Evolutionary conservation across 2,888 invertebrate genomes (phyloP).

Genomic region (Agrochola lychnidis): DNA sequence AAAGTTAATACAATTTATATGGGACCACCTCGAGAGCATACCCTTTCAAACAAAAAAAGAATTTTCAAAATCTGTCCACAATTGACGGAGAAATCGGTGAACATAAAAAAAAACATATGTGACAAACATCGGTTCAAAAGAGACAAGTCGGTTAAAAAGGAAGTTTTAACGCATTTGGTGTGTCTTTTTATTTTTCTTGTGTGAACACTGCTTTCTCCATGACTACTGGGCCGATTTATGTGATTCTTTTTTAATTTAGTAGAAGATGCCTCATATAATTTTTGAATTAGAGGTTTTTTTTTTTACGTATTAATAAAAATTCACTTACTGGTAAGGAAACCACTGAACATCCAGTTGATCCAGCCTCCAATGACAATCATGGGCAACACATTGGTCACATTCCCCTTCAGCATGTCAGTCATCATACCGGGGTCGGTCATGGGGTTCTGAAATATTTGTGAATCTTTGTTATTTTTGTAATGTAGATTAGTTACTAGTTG

Average conservation of each 20-base stretch:
- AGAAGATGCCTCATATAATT: background rate
- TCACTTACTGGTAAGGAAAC: slow-evolving; percentile 98
- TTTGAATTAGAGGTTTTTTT: no score
- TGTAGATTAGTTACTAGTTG: background rate
- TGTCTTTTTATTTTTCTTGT: background rate
- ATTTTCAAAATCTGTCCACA: no score
- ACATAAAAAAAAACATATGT: no score
- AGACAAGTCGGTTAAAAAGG: no score
- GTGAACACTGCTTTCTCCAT: background rate
- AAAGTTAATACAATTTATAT: no score
- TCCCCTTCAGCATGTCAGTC: slow-evolving; percentile 99
- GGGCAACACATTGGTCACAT: slow-evolving; percentile 99
- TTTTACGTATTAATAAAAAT: background rate
- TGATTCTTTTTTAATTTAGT: background rate
- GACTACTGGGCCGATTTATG: background rate
- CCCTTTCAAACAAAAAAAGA: no score
- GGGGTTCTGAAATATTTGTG: slow-evolving; percentile 92
- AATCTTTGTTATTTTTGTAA: slow-evolving; percentile 3
- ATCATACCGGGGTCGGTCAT: slow-evolving; percentile 99
- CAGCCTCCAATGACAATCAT: slow-evolving; percentile 99
- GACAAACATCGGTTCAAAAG: no score
- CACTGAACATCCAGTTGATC: slow-evolving; percentile 99
- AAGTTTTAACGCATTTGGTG: background rate
- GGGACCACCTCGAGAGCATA: no score
- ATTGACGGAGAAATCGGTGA: no score